A percentile compares a stretch with the other conserved stretches of the same genome.
These are phyloP conservation scores for Apodemus agrarius DNA, from an alignment of 2,797 vertebrate species.

Conservation along the genomic window DNA sequence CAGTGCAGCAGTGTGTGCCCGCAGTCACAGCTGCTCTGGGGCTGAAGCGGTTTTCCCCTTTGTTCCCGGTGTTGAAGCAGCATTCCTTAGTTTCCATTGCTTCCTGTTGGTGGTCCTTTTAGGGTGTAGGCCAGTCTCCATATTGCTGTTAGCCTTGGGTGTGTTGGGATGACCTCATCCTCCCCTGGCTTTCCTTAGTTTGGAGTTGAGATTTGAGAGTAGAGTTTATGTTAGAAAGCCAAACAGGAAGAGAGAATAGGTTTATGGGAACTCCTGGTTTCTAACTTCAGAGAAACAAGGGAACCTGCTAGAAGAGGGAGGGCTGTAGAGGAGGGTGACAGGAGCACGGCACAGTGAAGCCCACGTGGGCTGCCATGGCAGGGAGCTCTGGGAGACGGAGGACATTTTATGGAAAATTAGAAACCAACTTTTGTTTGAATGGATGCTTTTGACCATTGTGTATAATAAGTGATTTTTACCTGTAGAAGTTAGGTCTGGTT, in stretches of 20 bases:
- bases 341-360: not conserved
- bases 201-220: not conserved
- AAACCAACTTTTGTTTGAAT: slow-evolving; percentile 13
- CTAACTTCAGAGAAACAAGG: not conserved
- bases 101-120: slow-evolving; percentile 10
- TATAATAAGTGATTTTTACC: not conserved
- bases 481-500: not conserved
- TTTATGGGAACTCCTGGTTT: not conserved
- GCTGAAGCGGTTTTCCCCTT: not conserved
- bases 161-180: not conserved
- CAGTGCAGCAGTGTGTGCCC: not conserved
- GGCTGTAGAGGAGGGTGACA: no score
- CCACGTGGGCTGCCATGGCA: not conserved
- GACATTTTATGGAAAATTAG: slow-evolving; percentile 31
- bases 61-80: not conserved
- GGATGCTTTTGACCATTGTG: not conserved
- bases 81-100: not conserved
- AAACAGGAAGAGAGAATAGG: not conserved
- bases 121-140: not conserved
- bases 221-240: not conserved
- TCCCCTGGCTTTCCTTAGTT: not conserved
- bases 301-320: not conserved
- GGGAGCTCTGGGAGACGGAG: not conserved
- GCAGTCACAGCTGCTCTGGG: not conserved
- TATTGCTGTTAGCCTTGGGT: not conserved